Evolutionary conservation across 1,140 invertebrate species (phyloP), one percentile per base, ranked within the genome.

Genomic region (Brachionus angularis): DNA sequence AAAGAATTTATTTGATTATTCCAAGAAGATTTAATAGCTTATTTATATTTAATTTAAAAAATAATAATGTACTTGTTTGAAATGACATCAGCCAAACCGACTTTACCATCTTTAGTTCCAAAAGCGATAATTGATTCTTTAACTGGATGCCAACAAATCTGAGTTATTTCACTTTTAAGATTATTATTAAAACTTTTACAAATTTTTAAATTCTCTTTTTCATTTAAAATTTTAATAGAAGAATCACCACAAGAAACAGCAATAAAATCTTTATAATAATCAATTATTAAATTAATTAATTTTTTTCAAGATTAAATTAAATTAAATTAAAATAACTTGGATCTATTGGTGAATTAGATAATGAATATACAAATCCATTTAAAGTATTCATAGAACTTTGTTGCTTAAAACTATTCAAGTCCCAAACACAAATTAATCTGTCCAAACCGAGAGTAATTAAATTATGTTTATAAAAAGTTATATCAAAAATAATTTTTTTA

Each of bases 101-200:
- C 42, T 29, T 67, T 67, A 23, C 62, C 62, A 29, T 67, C 62
- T 29, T 67, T 67, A 23, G 62, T 67, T 14, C 62, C 62, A 50
- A 67, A 67, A 29, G 62, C 62, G 18, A 67, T 18, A 10, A 67
- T 10, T 47, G 62, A 67, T 33, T 67, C 62, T 47, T 67, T 67
- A 8, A 23, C 47, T 10, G 62, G 62, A 5, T 67, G 62, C 62
- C 62, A 67, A 67, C 18, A 1, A 10, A 67, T 67, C 16, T 67
- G 62, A 5, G 62, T 67, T 10, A 67, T 42, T 50, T 67, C 62
- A 34, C 62, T 67, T 46, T 31, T 29, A 33, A 67, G 46, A 34
- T 67, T 67, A 31, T 67, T 33, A 5, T 14, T 27, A 47, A 67
- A 47, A 10, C 2, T n/a, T 12, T 10, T 10, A 10, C 39, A 10